Base-by-base conservation (phyloP, 2,797 vertebrate species). In the Rhinatrema bivittatum region DNA sequence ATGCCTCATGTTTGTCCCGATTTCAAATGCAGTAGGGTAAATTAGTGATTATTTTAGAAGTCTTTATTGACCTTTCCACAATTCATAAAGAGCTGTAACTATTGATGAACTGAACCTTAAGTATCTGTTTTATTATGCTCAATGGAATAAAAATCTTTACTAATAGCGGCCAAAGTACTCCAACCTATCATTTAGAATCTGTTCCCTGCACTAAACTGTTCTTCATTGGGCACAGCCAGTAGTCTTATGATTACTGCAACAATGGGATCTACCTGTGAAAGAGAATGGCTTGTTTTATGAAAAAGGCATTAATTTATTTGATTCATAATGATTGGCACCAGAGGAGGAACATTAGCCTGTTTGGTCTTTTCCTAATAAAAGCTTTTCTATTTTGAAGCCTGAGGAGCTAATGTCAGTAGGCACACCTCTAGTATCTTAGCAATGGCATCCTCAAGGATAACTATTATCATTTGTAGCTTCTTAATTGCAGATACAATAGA, bases 281-380 rank as follows among this genome's bases (percentile, higher is more conserved):
- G 29, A 10, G 6, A 20, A 27, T 36, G 38, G 8, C 42, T 17
- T 14, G 9, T 2, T 29, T 36, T 47, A 16, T 36, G 42, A 30
- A 20, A 53, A 29, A 12, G 19, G 19, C 45, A 15, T 42, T 22
- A 8, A 39, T 28, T n/a, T 57, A 34, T 25, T 47, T 36, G 38
- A 19, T 18, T 27, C 16, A 14, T 45, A 28, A 15, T 9, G 20
- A 42, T n/a, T n/a, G n/a, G n/a, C n/a, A n/a, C n/a, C n/a, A n/a
- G n/a, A 28, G 42, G 28, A 24, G 30, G 11, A 22, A 25, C 28
- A 34, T 29, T 12, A 27, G 37, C 32, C 32, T 28, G 24, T 37
- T 32, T 32, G 33, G 16, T 14, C 34, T 19, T 33, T n/a, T n/a
- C n/a, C 26, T 25, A 1, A 1, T 28, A 16, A 49, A 42, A 46